These are phyloP conservation scores for Hoplodrina ambigua DNA, from an alignment of 2,888 invertebrate species.

Conservation along the genomic window DNA sequence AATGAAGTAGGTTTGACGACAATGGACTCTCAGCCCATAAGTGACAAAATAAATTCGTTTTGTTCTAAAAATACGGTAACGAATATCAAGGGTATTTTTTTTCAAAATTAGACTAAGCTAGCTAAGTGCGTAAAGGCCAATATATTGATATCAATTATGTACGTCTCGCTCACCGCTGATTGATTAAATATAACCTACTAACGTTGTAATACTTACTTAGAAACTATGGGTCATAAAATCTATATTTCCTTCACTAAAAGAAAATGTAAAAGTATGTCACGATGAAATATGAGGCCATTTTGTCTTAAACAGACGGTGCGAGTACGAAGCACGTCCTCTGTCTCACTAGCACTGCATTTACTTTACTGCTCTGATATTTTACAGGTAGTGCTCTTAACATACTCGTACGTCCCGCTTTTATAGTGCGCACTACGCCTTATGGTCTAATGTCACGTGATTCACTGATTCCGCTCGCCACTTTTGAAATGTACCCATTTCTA, in stretches of 20 bases:
- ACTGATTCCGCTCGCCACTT: conserved; percentile 72
- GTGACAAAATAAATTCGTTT: too few relatives aligned
- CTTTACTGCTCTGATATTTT: conserved; percentile 90
- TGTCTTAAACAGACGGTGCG: conserved; percentile 69
- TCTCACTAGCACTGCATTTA: conserved; percentile 86
- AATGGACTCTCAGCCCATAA: too few relatives aligned
- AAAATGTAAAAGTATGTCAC: conserved; percentile 63
- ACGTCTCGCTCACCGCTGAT: not conserved
- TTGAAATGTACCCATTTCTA: conserved; percentile 48
- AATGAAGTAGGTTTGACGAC: too few relatives aligned
- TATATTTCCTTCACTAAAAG: conserved; percentile 25
- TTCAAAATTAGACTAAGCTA: not conserved
- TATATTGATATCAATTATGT: not conserved
- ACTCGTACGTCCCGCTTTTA: conserved; percentile 84
- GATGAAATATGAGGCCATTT: conserved; percentile 65
- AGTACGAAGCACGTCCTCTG: conserved; percentile 81
- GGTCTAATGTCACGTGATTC: conserved; percentile 87
- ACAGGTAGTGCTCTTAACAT: conserved; percentile 89
- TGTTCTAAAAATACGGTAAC: not conserved
- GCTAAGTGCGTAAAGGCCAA: not conserved
- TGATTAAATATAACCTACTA: not conserved
- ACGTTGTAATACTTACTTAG: not conserved
- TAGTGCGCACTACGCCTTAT: conserved; percentile 87
- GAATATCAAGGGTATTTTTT: not conserved
- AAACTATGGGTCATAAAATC: conserved; percentile 18